phyloP scores from a whole-genome alignment of 2,113 vertebrate genomes.

The Bungarus multicinctus region DNA sequence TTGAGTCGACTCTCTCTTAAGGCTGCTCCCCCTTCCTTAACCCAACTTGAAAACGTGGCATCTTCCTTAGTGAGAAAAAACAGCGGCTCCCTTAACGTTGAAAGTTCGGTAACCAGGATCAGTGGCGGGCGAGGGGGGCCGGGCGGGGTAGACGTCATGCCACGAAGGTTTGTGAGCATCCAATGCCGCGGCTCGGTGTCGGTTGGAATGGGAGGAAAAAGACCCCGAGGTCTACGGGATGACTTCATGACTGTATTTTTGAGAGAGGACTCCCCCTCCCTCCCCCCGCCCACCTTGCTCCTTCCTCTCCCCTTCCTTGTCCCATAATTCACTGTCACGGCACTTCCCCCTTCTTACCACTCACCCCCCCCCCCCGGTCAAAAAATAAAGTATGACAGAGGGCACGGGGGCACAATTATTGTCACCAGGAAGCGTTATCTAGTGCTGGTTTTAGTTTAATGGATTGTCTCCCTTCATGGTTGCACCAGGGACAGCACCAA shows the following conservation, averaged over 20 bases:
- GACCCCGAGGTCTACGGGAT: no score
- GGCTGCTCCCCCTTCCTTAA: background rate
- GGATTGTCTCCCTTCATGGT: constrained; percentile 68
- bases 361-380: background rate
- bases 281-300: background rate
- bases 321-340: accelerated
- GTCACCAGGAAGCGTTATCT: constrained; percentile 40
- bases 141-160: background rate
- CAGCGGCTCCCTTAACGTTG: background rate
- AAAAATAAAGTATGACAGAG: constrained; percentile 2
- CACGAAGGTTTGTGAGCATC: background rate
- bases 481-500: constrained; percentile 59
- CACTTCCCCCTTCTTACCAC: background rate
- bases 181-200: background rate
- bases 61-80: background rate
- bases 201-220: background rate
- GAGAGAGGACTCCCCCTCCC: background rate
- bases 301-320: background rate
- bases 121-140: accelerated
- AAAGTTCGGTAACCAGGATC: background rate
- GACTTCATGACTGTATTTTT: background rate
- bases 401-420: background rate
- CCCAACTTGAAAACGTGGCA: background rate
- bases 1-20: background rate
- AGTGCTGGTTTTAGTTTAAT: constrained; percentile 74